Evolutionary conservation across 2,797 vertebrate species (phyloP).

Genomic region (Platalea minor): DNA sequence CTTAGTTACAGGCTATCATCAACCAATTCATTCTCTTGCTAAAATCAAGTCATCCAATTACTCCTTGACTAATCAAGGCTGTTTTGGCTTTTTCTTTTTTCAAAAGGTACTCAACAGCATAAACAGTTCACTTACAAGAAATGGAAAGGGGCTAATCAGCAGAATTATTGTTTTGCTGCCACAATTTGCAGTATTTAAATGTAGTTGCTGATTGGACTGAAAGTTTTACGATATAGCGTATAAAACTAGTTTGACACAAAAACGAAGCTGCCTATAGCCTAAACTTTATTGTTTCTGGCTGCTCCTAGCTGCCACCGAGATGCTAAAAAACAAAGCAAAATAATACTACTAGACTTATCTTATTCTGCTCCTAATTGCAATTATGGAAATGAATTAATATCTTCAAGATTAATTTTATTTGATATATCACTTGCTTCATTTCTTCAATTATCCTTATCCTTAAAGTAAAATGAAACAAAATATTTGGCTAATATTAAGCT

Average conservation of each 20-base stretch:
- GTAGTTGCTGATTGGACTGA: conserved; percentile 98
- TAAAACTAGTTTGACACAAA: conserved; percentile 80
- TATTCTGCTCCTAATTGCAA: conserved; percentile 4
- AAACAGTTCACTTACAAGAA: conserved; percentile 99
- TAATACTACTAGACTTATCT: not conserved
- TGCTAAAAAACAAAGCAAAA: not conserved
- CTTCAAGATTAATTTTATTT: conserved; percentile 16
- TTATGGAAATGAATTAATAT: conserved; percentile 30
- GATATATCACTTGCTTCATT: not conserved
- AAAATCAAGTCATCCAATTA: conserved; percentile 99
- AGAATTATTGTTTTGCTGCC: conserved; percentile 99
- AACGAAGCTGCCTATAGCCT: conserved; percentile 55
- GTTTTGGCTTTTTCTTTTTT: conserved; percentile 99
- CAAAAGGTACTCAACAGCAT: conserved; percentile 99
- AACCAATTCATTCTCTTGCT: conserved; percentile 94
- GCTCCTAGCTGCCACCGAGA: not conserved
- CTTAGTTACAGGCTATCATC: conserved; percentile 96
- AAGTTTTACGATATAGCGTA: conserved; percentile 89
- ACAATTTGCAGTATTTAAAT: conserved; percentile 99
- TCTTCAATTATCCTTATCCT: conserved; percentile 13
- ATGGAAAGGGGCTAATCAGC: conserved; percentile 99
- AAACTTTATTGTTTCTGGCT: conserved; percentile 31
- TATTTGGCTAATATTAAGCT: not conserved
- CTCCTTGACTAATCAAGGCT: conserved; percentile 99
- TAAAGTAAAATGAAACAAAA: not conserved